Base-by-base conservation (phyloP, 2,888 invertebrate genomes). In the Microctonus hyperodae region DNA sequence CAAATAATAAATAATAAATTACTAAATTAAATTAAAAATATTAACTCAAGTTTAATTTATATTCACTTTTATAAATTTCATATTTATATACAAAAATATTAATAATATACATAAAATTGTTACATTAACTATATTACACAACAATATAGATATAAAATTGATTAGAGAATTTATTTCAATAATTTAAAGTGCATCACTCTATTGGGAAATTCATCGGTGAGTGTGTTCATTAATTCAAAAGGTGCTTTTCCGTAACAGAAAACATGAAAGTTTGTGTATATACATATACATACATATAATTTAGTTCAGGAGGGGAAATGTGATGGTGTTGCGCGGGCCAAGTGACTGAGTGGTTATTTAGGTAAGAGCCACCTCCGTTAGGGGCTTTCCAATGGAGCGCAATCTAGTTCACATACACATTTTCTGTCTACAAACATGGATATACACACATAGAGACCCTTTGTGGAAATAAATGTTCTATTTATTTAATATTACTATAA, bases 271-370 rank as follows among this genome's bases (percentile, higher is more conserved):
- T 16, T 44, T 44, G 28, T 53, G 25, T 23, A 53, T 23, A 25
- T 53, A 16, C 25, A 51, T n/a, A n/a, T 51, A 23, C 11, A 51
- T 20, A n/a, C 53, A n/a, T 28, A 53, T 53, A 25, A 53, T 25
- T 11, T 10, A 53, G 23, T 53, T 23, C 25, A 25, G 23, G n/a
- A 28, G 73, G 75, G 63, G 70, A 71, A 75, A 74, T 77, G 76
- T 75, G 73, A 72, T 75, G 76, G 77, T 76, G 72, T 70, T 70
- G 77, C 75, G 75, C 76, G 78, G 78, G 77, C 79, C 44, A 78
- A 83, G 83, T 83, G 83, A 83, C 83, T 83, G 83, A 83, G 83
- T 83, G 83, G 83, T 83, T 83, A 83, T 83, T 83, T 83, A 82
- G 83, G 81, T 83, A 83, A 83, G 83, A 83, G 83, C 83, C 75